Evolutionary conservation across 37 sponge, comb jelly and placozoan genomes (phyloP), one percentile per base, ranked within the genome.

Genomic region (Ephydatia muelleri): DNA sequence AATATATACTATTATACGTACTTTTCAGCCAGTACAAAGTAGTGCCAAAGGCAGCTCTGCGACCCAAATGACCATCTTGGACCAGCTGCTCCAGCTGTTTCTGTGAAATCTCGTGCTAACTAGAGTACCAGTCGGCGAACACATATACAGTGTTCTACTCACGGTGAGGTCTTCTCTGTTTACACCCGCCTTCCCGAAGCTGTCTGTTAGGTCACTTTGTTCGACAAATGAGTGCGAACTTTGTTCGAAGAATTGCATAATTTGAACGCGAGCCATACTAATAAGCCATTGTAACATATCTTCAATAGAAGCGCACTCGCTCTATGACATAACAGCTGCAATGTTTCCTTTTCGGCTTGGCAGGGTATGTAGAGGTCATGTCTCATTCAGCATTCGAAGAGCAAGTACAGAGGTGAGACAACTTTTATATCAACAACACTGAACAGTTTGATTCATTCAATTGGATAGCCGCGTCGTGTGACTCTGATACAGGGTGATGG

Each of bases 401-500:
- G 75, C 28, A 21, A 82, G 83, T 36, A 72, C 83, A 71, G 30
- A 72, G 83, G 73, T 72, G 40, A 27, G 37, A 34, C 26, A n/a
- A 79, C 0, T 71, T 3, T 22, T 65, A 13, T 19, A 28, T 29
- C 64, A 4, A 25, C 11, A 13, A 82, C 9, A 33, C 43, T 23
- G 22, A 77, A 4, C 32, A 39, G 40, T 36, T 43, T 21, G 31
- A 21, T 72, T 35, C 34, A 72, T 72, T 13, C 5, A 23, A 19
- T 72, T 72, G 31, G 13, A 72, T 35, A 64, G 72, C n/a, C 68
- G 1, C 70, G 70, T 9, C 77, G 81, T 73, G 90, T 99, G 12
- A 99, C 99, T 14, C 78, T 99, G 31, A 95, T 99, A 33, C 89
- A 93, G 26, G 99, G 99, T 31, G 99, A 99, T 91, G 99, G 99